Conservation (phyloP, 2,113 vertebrate genomes). For the Australoheros scitulus region DNA sequence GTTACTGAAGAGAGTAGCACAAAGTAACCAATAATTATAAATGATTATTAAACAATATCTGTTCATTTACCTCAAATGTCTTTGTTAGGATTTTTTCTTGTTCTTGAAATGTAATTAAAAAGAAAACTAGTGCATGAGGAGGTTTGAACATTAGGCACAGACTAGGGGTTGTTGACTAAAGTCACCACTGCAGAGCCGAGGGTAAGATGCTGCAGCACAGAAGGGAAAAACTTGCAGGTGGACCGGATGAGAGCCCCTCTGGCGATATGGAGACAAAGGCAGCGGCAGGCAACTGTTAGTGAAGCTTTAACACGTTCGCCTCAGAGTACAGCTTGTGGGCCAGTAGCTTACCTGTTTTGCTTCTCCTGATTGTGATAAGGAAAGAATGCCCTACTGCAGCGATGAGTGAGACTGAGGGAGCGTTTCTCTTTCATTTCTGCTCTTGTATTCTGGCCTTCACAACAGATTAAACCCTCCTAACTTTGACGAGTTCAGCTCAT, state of each 20-base stretch:
- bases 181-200: too few species aligned
- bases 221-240: too few species aligned
- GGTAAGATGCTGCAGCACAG: too few species aligned
- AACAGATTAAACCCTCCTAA: background rate
- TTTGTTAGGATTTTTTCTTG: too few species aligned
- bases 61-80: background rate
- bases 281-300: background rate
- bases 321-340: background rate
- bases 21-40: background rate
- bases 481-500: background rate
- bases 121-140: background rate
- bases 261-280: background rate
- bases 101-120: background rate
- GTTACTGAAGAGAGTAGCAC: background rate
- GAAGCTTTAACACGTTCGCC: background rate
- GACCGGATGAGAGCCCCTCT: too few species aligned
- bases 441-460: background rate
- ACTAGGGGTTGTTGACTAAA: too few species aligned
- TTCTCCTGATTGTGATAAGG: background rate
- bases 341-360: too few species aligned
- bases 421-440: constrained; percentile 2
- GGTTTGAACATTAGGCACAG: background rate
- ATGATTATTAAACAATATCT: background rate
- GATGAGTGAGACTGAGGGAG: too few species aligned
- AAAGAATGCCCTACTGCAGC: background rate